A percentile compares a stretch with the other conserved stretches of the same genome.
phyloP scores from a whole-genome alignment of 2,113 vertebrate species.

The Ia io region DNA sequence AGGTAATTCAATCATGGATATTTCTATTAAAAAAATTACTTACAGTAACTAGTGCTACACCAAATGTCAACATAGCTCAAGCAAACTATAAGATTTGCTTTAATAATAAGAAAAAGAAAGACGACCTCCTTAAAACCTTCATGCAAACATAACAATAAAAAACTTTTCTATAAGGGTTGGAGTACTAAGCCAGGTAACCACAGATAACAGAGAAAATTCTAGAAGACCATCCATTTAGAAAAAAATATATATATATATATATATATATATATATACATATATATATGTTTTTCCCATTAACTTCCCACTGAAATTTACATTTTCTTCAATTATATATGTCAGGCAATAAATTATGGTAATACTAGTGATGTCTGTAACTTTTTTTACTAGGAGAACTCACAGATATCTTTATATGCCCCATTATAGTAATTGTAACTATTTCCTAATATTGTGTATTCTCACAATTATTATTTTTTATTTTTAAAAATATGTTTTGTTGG shows the following conservation, averaged over 20 bases:
- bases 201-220: not conserved
- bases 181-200: not conserved
- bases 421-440: not conserved
- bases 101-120: not conserved
- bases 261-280: no score
- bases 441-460: not conserved
- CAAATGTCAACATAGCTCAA: not conserved
- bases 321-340: not conserved
- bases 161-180: not conserved
- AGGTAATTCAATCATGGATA: not conserved
- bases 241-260: not conserved
- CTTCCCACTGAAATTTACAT: not conserved
- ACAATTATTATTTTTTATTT: not conserved
- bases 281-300: not conserved
- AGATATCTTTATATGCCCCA: not conserved
- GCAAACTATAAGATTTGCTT: not conserved
- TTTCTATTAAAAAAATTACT: conserved; percentile 38
- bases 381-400: not conserved
- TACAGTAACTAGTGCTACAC: not conserved
- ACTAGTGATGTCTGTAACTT: not conserved
- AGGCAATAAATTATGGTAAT: not conserved
- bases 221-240: not conserved
- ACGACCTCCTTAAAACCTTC: not conserved
- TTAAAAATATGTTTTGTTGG: no score
- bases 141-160: not conserved